Evolutionary conservation across 2,113 vertebrate species (phyloP), one percentile per base, ranked within the genome.

Genomic region (Neotragus moschatus): DNA sequence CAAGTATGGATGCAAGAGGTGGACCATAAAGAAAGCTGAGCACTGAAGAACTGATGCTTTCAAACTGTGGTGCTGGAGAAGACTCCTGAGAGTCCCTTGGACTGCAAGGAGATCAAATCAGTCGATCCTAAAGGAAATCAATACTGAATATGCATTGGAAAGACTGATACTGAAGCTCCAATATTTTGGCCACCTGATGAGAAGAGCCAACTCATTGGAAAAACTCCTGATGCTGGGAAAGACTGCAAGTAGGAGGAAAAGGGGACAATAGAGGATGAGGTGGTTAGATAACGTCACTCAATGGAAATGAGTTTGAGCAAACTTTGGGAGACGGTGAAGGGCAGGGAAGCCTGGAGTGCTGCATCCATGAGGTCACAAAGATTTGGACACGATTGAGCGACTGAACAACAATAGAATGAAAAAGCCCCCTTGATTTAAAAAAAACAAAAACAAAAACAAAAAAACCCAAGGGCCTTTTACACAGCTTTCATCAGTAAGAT

Each of bases 321-420:
- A 70, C 66, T 70, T 70, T 39, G 66, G n/a, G 66, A 70, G 66
- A 39, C 39, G n/a, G n/a, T 70, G 19, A 70, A 23, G 66, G 66
- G 66, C 19, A 39, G n/a, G 66, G n/a, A 70, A 70, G n/a, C 66
- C n/a, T 70, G 19, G 66, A 70, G 19, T 70, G 66, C n/a, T 36
- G n/a, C 66, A 70, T 39, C 10, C n/a, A 39, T 39, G 19, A n/a
- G 2, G 19, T 70, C n/a, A 12, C 66, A 70, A 70, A 70, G 66
- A 70, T 70, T 70, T 19, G 1, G 66, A 39, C 66, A 70, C 0
- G 4, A 70, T 0, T 70, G n/a, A 70, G 4, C 2, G 0, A 36
- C 63, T 66, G 63, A 70, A 36, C 9, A 66, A n/a, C 16, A 39
- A 43, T n/a, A 79, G 33, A 56, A 15, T n/a, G 33, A 82, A 89